Conservation (phyloP, 2,888 invertebrate genomes). For the Stenoptilia bipunctidactyla region DNA sequence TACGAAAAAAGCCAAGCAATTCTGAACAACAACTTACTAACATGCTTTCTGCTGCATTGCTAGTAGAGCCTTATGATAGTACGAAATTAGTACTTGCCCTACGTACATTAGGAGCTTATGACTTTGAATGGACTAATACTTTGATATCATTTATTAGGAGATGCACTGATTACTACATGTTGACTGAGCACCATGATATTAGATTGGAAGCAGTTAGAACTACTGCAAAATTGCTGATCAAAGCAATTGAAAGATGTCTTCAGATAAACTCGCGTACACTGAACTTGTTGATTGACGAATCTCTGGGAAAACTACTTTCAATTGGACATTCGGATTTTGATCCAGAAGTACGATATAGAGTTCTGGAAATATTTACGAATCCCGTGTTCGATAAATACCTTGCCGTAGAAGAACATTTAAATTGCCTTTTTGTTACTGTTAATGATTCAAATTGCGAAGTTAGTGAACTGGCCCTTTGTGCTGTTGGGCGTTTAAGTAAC, state of each 20-base stretch:
- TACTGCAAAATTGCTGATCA: slow-evolving; percentile 87
- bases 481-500: slow-evolving; percentile 90
- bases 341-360: slow-evolving; percentile 92
- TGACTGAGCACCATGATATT: slow-evolving; percentile 92
- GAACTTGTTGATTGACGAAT: slow-evolving; percentile 90
- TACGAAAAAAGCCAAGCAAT: slow-evolving; percentile 86
- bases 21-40: slow-evolving; percentile 53
- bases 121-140: slow-evolving; percentile 91
- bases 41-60: slow-evolving; percentile 44
- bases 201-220: slow-evolving; percentile 92
- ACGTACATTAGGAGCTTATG: slow-evolving; percentile 89
- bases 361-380: slow-evolving; percentile 90
- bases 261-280: slow-evolving; percentile 85
- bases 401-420: slow-evolving; percentile 95
- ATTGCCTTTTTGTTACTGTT: slow-evolving; percentile 91
- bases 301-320: slow-evolving; percentile 88
- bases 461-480: slow-evolving; percentile 91
- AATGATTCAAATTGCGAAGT: slow-evolving; percentile 98
- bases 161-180: slow-evolving; percentile 92
- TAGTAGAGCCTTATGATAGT: slow-evolving; percentile 77
- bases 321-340: slow-evolving; percentile 97
- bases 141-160: slow-evolving; percentile 92
- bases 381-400: slow-evolving; percentile 91
- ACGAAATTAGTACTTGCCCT: slow-evolving; percentile 92
- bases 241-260: slow-evolving; percentile 79